Conservation (phyloP, 2,888 invertebrate species). For the Cantharis flavilabris region DNA sequence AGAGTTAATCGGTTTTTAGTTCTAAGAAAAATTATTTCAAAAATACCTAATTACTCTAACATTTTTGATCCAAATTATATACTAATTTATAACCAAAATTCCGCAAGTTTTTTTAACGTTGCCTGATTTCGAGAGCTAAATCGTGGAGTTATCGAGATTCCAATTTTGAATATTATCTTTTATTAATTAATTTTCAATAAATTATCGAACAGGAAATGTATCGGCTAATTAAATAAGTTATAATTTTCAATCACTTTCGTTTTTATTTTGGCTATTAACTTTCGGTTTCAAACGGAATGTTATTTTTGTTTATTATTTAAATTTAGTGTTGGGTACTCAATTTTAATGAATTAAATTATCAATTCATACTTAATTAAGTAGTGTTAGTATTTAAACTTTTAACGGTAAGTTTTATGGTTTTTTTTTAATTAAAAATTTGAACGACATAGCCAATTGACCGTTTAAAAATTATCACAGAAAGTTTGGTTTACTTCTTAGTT, state of each 20-base stretch:
- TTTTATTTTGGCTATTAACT: background rate
- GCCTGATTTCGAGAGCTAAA: background rate
- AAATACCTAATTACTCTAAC: background rate
- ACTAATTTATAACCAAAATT: background rate
- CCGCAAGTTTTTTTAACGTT: background rate
- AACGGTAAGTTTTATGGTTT: background rate
- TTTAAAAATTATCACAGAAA: background rate
- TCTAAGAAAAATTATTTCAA: background rate
- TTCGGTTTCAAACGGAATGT: background rate
- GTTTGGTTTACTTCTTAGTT: background rate
- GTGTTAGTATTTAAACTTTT: background rate
- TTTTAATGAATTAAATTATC: background rate
- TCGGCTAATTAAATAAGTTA: background rate
- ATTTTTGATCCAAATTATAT: background rate
- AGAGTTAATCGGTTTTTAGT: background rate
- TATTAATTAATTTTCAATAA: background rate
- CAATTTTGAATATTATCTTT: background rate
- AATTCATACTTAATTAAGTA: background rate
- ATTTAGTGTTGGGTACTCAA: background rate
- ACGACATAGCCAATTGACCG: background rate
- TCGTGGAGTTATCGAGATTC: background rate
- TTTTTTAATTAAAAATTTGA: background rate
- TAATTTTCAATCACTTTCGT: background rate
- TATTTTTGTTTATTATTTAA: background rate
- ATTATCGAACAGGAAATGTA: background rate